A percentile compares a stretch with the other conserved stretches of the same genome.
These are phyloP conservation scores for Xerus inauris DNA, from an alignment of 2,113 vertebrate genomes.

Conservation along the genomic window DNA sequence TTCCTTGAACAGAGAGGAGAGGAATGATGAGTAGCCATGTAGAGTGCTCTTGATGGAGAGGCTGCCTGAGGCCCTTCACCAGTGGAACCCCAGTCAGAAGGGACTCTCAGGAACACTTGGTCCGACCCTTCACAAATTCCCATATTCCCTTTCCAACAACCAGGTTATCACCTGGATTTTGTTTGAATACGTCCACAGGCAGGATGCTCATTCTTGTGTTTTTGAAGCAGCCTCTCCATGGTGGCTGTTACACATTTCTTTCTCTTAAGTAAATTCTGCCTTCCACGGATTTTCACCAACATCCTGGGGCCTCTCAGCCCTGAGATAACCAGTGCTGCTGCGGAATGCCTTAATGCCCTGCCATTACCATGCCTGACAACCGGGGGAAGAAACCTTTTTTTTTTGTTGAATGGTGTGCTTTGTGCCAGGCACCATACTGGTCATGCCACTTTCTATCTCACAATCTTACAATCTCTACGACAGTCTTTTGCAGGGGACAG, in stretches of 20 bases:
- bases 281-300: neutral
- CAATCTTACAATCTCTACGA: neutral
- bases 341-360: fast-evolving
- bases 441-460: fast-evolving
- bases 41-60: neutral
- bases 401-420: neutral
- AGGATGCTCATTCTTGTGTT: neutral
- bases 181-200: neutral
- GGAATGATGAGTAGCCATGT: no score
- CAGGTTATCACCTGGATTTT: neutral
- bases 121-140: neutral
- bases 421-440: neutral
- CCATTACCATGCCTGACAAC: fast-evolving
- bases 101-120: neutral
- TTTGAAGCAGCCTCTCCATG: neutral
- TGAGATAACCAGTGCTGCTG: neutral
- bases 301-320: neutral
- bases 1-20: neutral
- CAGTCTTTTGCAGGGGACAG: neutral
- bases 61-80: neutral
- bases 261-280: neutral
- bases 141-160: neutral
- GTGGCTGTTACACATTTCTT: neutral
- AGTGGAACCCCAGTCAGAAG: neutral
- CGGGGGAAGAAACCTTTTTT: neutral